These are phyloP conservation scores for Actenoides lindsayi DNA, from an alignment of 2,113 vertebrate species.

Conservation along the genomic window DNA sequence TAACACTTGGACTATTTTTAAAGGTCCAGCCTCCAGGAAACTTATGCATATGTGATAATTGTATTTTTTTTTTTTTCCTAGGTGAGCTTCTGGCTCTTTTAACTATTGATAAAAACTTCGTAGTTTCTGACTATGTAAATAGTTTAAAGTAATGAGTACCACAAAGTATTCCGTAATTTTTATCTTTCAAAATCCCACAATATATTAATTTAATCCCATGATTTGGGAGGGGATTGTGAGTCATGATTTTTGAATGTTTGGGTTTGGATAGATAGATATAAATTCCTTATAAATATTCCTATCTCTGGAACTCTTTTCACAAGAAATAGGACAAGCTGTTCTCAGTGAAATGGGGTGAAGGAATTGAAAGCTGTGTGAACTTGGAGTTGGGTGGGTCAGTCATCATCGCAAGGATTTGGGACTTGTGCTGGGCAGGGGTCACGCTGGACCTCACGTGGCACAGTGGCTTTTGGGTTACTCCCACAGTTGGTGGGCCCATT, in stretches of 20 bases:
- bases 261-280: constrained; percentile 31
- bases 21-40: constrained; percentile 47
- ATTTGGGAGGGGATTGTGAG: constrained; percentile 47
- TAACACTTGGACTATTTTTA: constrained; percentile 56
- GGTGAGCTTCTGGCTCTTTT: constrained; percentile 24
- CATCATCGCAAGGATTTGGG: neutral
- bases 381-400: neutral
- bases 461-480: neutral
- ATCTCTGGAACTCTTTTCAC: neutral
- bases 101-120: constrained; percentile 3
- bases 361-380: neutral
- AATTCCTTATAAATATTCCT: constrained; percentile 36
- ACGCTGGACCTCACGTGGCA: rapidly evolving
- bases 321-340: constrained; percentile 20
- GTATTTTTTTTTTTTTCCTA: neutral
- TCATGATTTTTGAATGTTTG: constrained; percentile 53
- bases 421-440: neutral
- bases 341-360: neutral
- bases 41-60: constrained; percentile 38
- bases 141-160: neutral
- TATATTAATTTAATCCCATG: constrained; percentile 56
- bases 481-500: rapidly evolving
- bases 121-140: neutral
- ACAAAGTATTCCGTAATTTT: neutral
- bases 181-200: constrained; percentile 16